phyloP scores from a whole-genome alignment of 37 sponge, comb jelly and placozoan species.

The Hormiphora californensis region DNA sequence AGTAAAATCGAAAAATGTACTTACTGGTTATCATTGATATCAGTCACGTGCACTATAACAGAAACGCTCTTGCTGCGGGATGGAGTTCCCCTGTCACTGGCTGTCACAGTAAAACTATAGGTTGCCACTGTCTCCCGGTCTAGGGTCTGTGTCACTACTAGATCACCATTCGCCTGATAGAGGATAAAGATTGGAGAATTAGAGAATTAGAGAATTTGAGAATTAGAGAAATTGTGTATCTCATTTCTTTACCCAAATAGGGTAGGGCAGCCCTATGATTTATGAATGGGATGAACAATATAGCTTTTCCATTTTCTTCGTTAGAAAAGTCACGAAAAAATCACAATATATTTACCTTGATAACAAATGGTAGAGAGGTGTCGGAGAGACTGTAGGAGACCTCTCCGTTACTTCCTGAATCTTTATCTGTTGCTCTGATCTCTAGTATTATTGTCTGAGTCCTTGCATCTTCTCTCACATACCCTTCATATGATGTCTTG shows the following conservation, averaged over 20 bases:
- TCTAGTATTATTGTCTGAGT: neutral
- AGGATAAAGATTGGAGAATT: neutral
- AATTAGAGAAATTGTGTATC: neutral
- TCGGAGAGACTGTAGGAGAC: neutral
- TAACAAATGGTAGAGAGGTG: neutral
- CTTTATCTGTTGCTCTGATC: neutral
- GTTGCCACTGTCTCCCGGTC: neutral
- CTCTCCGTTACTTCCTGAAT: neutral
- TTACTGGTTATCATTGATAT: conserved; percentile 32
- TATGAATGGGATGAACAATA: no score
- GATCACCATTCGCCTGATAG: conserved; percentile 18
- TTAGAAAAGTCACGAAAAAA: no score
- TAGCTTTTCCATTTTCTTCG: no score
- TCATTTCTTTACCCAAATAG: no score
- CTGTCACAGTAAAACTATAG: conserved; percentile 7
- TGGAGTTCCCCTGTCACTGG: neutral
- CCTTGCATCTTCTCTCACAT: conserved; percentile 15
- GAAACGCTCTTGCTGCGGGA: neutral
- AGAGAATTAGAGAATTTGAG: neutral
- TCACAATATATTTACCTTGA: neutral
- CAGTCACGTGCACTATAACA: neutral
- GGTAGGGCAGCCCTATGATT: no score
- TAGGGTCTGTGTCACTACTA: conserved; percentile 6
- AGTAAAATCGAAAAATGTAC: no score
- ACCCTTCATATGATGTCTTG: neutral